phyloP scores from a whole-genome alignment of 2,113 vertebrate species.

The Gymnarchus niloticus region DNA sequence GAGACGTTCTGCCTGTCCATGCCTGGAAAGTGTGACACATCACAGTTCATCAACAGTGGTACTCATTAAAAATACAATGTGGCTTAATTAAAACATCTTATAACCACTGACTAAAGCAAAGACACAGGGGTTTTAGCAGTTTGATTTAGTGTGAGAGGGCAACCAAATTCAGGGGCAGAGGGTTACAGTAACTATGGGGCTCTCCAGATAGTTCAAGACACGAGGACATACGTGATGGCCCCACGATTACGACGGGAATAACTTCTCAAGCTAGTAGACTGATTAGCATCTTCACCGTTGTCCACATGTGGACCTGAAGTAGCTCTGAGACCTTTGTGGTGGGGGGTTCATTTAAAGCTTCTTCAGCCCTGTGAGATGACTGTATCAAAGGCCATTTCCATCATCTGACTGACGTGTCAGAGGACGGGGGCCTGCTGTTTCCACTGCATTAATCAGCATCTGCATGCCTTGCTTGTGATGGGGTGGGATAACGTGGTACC shows the following conservation, averaged over 20 bases:
- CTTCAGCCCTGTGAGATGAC: not conserved
- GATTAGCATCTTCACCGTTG: not conserved
- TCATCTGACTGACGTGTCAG: not conserved
- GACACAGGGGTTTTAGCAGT: not conserved
- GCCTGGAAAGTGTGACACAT: too few species aligned
- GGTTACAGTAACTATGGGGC: not conserved
- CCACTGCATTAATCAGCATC: slow-evolving; percentile 9
- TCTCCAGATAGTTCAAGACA: not conserved
- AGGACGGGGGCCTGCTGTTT: not conserved
- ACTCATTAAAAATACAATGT: not conserved
- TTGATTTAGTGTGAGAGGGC: not conserved
- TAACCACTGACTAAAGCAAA: not conserved
- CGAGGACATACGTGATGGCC: not conserved
- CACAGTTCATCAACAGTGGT: not conserved
- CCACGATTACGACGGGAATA: not conserved
- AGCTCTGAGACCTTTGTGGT: not conserved
- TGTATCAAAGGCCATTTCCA: not conserved
- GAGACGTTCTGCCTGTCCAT: too few species aligned
- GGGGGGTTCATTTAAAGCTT: not conserved
- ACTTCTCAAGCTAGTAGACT: not conserved
- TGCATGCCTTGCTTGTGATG: not conserved
- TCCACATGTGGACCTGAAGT: not conserved
- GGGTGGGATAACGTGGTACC: not conserved
- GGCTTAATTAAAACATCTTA: too few species aligned
- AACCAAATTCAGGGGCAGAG: not conserved